Evolutionary conservation across 53 echinoderm and acorn worm genomes (phyloP), one percentile per base, ranked within the genome.

Genomic region (Mesocentrotus franciscanus): DNA sequence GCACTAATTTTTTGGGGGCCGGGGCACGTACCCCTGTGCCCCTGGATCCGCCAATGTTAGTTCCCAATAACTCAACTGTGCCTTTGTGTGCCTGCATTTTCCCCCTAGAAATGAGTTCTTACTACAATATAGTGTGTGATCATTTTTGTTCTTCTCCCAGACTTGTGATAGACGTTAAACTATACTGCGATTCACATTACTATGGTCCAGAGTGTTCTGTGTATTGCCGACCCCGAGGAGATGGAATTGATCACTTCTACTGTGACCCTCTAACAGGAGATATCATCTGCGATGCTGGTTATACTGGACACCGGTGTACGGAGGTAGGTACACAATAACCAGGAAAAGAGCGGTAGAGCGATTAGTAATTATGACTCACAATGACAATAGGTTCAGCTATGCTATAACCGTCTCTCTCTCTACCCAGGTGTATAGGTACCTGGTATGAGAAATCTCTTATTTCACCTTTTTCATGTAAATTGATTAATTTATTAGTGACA

Each of bases 191-290:
- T 83, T 78, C 95, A 2, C 85, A 95, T 15, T 97, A 92, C 85
- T 97, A 96, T 79, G 96, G 96, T 27, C 81, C 95, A 9, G 92
- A 92, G 26, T 97, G 97, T 61, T 94, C 78, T n/a, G 96, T 96
- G 11, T 94, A 56, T 4, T 97, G 96, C 30, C 85, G 71, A 34
- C 95, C 95, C 1, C 27, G 95, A 85, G 95, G 95, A 55, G 95
- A 94, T 68, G 85, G 95, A 33, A 64, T 85, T 26, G 95, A 94
- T 68, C 96, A 96, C 92, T 96, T 95, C 85, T 95, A 90, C 71
- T 96, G 96, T 60, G 71, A 96, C 60, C 90, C 85, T 13, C 55
- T 94, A 20, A 96, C 96, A 18, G 96, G 96, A 18, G 96, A 78
- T 49, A 95, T 90, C 42, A 95, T 96, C 60, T 96, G 96, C 60